A percentile compares a stretch with the other conserved stretches of the same genome.
Evolutionary conservation across 2,888 invertebrate species (phyloP).

Genomic region (Euzophera pinguis): DNA sequence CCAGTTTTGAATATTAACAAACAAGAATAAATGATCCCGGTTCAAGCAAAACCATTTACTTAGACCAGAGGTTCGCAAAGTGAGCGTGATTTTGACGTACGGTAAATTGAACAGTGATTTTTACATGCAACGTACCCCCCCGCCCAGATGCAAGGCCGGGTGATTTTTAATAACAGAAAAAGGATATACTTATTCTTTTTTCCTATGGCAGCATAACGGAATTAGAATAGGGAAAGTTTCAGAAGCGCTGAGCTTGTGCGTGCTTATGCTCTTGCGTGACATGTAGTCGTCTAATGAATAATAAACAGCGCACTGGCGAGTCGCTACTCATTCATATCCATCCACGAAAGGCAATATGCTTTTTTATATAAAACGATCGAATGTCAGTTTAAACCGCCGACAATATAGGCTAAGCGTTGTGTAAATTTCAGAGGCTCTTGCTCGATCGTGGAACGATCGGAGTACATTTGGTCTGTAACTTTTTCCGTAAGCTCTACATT

Average conservation of each 20-base stretch:
- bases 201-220: constrained; percentile 33
- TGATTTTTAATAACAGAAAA: constrained; percentile 19
- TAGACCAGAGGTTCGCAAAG: constrained; percentile 45
- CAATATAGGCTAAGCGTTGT: constrained; percentile 45
- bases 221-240: constrained; percentile 53
- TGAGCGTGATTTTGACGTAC: constrained; percentile 41
- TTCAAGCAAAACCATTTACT: constrained; percentile 43
- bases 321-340: constrained; percentile 74
- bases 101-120: constrained; percentile 40
- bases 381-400: constrained; percentile 48
- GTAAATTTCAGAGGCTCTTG: constrained; percentile 38
- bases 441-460: constrained; percentile 13
- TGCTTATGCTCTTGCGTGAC: constrained; percentile 71
- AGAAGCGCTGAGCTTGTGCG: constrained; percentile 67
- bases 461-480: no score
- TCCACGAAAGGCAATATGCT: constrained; percentile 66
- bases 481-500: no score
- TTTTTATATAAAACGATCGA: constrained; percentile 64
- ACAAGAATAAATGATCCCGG: constrained; percentile 55
- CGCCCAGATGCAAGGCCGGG: constrained; percentile 15
- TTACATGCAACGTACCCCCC: constrained; percentile 20
- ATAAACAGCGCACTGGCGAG: constrained; percentile 71
- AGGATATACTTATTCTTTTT: constrained; percentile 21
- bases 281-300: constrained; percentile 74
- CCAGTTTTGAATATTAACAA: constrained; percentile 68